phyloP scores from a whole-genome alignment of 2,888 invertebrate genomes.

The Argyresthia goedartella region DNA sequence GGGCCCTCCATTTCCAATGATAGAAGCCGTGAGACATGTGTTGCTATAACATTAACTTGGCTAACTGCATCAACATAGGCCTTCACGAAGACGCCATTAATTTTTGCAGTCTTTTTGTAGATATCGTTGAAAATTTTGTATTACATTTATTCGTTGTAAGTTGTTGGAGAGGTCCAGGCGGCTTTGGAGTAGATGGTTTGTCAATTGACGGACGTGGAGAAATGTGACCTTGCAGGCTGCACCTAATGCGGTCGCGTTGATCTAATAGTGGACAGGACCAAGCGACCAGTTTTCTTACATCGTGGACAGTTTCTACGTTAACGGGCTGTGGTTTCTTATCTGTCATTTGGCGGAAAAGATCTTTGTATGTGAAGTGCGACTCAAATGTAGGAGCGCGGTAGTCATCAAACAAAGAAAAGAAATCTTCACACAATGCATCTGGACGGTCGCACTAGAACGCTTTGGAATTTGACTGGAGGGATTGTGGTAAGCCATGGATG shows the following conservation, averaged over 20 bases:
- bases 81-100: slow-evolving; percentile 5
- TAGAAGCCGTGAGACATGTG: background rate
- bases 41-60: slow-evolving; percentile 10
- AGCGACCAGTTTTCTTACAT: no score
- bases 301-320: background rate
- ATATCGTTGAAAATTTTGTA: slow-evolving; percentile 13
- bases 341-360: slow-evolving; percentile 12
- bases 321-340: slow-evolving; percentile 9
- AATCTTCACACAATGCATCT: slow-evolving; percentile 6
- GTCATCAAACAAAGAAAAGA: slow-evolving; percentile 15
- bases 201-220: slow-evolving; percentile 1
- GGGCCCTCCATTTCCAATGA: slow-evolving; percentile 5
- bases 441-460: no score
- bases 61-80: slow-evolving; percentile 13
- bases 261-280: slow-evolving; percentile 13
- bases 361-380: slow-evolving; percentile 1
- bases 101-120: slow-evolving; percentile 9
- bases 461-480: slow-evolving; percentile 17
- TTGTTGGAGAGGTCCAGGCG: background rate
- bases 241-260: slow-evolving; percentile 12
- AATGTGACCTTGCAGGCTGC: slow-evolving; percentile 14
- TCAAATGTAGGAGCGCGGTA: slow-evolving; percentile 9
- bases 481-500: slow-evolving; percentile 15
- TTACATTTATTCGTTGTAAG: slow-evolving; percentile 11
- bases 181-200: background rate